Evolutionary conservation across 2,797 vertebrate species (phyloP), one percentile per base, ranked within the genome.

Genomic region (Enteromius anoplus): DNA sequence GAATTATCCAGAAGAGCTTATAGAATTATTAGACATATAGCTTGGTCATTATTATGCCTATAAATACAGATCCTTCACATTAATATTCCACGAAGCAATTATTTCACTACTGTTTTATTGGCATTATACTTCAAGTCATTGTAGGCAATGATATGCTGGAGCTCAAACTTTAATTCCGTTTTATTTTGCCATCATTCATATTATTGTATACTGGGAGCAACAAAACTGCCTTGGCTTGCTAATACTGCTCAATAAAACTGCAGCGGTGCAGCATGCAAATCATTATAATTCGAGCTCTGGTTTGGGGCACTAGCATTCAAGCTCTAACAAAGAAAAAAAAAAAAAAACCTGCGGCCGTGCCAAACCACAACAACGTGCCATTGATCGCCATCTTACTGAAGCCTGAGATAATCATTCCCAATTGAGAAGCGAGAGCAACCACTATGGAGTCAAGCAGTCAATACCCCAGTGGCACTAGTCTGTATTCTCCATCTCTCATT

Each of bases 401-500:
- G 77, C 55, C 51, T 42, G 68, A 79, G 64, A 34, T 73, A 79
- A 80, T 82, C 55, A 75, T 82, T 71, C 34, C 71, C 77, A 76
- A 58, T 70, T 64, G 65, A 80, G 81, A 77, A 70, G 53, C 10
- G 34, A 77, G 80, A 58, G 47, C 71, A 76, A 76, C 68, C 71
- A 55, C 9, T 76, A 62, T 53, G 62, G 32, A 80, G 64, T 68
- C 55, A 73, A 76, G 55, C 45, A 76, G 68, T 83, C 81, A 80
- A 86, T 83, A 72, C 66, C 70, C 65, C 1, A 12, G 62, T 86
- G 86, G 85, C 86, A 78, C 32, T 42, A 85, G 88, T 87, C 91
- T 90, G 91, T 92, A 92, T 89, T 92, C 85, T 88, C 86, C 88
- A 86, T 90, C 84, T 87, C 88, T 91, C 90, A 91, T 92, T 92